Evolutionary conservation across 2,888 invertebrate genomes (phyloP).

Genomic region (Criorhina ranunculi): DNA sequence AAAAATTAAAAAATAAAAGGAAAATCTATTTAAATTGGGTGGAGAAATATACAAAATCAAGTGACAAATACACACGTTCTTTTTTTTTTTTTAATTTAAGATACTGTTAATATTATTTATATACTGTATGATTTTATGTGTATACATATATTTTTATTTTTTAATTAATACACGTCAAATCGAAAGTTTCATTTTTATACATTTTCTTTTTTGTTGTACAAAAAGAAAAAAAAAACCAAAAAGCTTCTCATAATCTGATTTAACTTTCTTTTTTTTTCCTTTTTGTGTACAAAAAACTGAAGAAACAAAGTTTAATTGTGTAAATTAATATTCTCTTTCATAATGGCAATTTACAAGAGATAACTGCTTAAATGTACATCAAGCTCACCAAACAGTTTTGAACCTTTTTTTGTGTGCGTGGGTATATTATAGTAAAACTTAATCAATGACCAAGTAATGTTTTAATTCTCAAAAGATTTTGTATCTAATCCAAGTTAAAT

Average conservation of each 20-base stretch:
- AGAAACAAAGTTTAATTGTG: conserved; percentile 42
- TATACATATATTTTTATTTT: conserved; percentile 40
- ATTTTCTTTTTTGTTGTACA: conserved; percentile 62
- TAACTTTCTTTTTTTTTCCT: conserved; percentile 19
- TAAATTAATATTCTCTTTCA: conserved; percentile 69
- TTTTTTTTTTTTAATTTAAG: conserved; percentile 72
- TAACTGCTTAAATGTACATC: conserved; percentile 66
- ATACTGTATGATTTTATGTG: conserved; percentile 69
- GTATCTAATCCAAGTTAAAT: conserved; percentile 47
- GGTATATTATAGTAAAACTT: conserved; percentile 46
- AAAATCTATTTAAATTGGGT: conserved; percentile 82
- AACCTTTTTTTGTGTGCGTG: conserved; percentile 56
- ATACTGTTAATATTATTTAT: conserved; percentile 68
- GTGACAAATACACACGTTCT: conserved; percentile 67
- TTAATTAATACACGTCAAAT: conserved; percentile 44
- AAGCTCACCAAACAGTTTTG: conserved; percentile 63
- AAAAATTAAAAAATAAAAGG: conserved; percentile 35
- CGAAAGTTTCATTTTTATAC: conserved; percentile 36
- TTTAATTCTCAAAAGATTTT: conserved; percentile 32
- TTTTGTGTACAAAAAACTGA: conserved; percentile 32
- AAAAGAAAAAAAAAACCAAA: conserved; percentile 41
- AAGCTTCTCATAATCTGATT: conserved; percentile 54
- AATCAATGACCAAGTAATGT: conserved; percentile 19
- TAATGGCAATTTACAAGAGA: conserved; percentile 67
- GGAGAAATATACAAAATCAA: conserved; percentile 82